Base-by-base conservation (phyloP, 2,113 vertebrate genomes). In the Leucoraja erinaceus region DNA sequence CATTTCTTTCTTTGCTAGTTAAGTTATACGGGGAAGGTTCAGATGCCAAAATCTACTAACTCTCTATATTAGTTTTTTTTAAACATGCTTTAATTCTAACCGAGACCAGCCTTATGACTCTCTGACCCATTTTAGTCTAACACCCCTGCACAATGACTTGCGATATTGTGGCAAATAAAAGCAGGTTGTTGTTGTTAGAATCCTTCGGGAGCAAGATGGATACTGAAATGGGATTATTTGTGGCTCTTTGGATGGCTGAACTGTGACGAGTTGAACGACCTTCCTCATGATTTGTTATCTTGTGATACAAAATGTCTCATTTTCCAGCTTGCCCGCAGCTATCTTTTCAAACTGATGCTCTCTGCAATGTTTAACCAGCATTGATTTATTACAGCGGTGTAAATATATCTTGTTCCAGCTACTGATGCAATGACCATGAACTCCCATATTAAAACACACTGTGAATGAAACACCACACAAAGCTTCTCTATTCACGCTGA, bases 381-480 rank as follows among this genome's bases (percentile, higher is more conserved):
- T 86, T 86, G 11, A 59, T 59, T n/a, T n/a, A 86, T 63, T 61
- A 63, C 28, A 28, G 81, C 28, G 54, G 47, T 84, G 81, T 28
- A 84, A 84, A 84, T 84, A 83, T 83, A 84, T 84, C 81, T 56
- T 86, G 83, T 28, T 86, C 83, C 5, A 31, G 83, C 56, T 63
- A 63, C 28, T 84, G 56, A 86, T 86, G 83, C 83, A 14, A 16
- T 63, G 25, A 63, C 56, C 83, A 86, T 86, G 83, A 86, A 63
- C 83, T 61, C 59, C 81, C 81, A 61, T 59, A 31, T 86, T 86
- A 16, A 86, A 86, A 86, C 56, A 86, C 16, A 63, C 56, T n/a
- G 83, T 86, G 56, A 86, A 59, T 61, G 11, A 86, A 86, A 28
- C 28, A 14, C 54, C 38, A 59, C 83, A 86, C 56, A 61, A 63